phyloP scores from a whole-genome alignment of 2,797 vertebrate species.

The Onychomys arenicola region DNA sequence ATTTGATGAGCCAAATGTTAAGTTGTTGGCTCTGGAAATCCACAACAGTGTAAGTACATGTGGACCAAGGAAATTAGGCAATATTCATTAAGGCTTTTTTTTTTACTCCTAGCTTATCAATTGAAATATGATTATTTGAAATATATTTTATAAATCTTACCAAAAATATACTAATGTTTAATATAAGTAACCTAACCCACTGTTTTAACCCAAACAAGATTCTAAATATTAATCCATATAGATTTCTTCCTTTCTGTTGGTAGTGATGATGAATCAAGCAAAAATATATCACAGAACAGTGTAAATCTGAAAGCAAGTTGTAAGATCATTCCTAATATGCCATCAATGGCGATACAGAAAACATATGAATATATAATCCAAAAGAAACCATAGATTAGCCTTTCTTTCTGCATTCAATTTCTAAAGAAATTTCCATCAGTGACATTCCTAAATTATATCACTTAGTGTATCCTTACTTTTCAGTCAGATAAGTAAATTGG shows the following conservation, averaged over 20 bases:
- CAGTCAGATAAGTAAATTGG: not conserved
- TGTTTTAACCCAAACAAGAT: not conserved
- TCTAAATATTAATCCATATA: not conserved
- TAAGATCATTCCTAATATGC: slow-evolving; percentile 3
- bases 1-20: not conserved
- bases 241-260: not conserved
- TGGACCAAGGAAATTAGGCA: not conserved
- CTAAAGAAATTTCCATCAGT: not conserved
- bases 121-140: not conserved
- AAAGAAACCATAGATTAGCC: not conserved
- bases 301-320: not conserved
- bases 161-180: slow-evolving; percentile 36
- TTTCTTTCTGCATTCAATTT: not conserved
- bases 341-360: not conserved
- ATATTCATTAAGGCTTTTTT: not conserved
- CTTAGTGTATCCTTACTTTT: not conserved
- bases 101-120: not conserved
- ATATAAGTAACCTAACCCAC: not conserved
- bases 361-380: not conserved
- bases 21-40: not conserved
- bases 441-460: slow-evolving; percentile 7
- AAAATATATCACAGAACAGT: not conserved
- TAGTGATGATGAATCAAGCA: not conserved
- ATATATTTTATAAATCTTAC: not conserved
- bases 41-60: not conserved